These are phyloP conservation scores for Nothura maculosa DNA, from an alignment of 2,797 vertebrate genomes.

Conservation along the genomic window DNA sequence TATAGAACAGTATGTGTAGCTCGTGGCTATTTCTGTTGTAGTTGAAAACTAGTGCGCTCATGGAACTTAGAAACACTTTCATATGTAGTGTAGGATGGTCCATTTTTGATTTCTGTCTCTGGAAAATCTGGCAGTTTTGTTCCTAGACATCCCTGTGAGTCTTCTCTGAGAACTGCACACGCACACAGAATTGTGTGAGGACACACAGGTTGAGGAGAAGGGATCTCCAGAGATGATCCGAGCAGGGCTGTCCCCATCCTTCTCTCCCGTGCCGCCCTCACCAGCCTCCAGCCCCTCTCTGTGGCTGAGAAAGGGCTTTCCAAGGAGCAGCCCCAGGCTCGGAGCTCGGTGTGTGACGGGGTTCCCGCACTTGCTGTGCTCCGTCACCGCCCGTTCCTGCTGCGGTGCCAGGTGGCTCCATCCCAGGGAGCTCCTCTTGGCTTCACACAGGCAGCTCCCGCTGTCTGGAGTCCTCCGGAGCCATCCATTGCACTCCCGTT, in stretches of 20 bases:
- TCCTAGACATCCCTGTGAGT: not conserved
- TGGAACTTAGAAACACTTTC: not conserved
- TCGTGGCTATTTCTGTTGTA: not conserved
- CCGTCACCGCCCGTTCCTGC: fast-evolving
- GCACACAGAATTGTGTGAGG: no score
- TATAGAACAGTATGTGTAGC: not conserved
- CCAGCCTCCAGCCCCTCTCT: not conserved
- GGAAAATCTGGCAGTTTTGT: not conserved
- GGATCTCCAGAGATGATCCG: no score
- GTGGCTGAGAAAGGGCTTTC: not conserved
- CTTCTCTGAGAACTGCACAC: not conserved
- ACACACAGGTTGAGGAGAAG: no score
- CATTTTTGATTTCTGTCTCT: not conserved
- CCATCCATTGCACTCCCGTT: not conserved
- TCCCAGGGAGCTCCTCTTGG: not conserved
- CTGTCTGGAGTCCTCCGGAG: not conserved
- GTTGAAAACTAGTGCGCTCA: not conserved
- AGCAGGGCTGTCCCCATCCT: not conserved
- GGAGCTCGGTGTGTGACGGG: not conserved
- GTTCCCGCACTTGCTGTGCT: not conserved
- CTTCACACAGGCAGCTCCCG: fast-evolving
- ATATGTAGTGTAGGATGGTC: not conserved
- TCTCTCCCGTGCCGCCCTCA: not conserved
- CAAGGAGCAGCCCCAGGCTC: not conserved
- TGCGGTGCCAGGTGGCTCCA: not conserved